A percentile compares a stretch with the other conserved stretches of the same genome.
Evolutionary conservation across 2,113 vertebrate genomes (phyloP).

Genomic region (Noturus placidus): DNA sequence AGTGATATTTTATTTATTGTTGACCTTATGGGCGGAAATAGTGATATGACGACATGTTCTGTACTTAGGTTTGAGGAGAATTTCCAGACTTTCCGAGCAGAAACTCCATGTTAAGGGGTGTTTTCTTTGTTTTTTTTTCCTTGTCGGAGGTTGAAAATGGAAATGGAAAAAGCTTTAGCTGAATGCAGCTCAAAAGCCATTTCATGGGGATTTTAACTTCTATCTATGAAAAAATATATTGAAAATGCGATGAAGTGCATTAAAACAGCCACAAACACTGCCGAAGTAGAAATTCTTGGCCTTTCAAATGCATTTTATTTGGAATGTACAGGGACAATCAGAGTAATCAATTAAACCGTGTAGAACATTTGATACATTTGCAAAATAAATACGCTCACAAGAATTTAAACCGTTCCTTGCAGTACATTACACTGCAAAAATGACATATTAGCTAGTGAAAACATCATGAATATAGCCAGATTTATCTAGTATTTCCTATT

Average conservation of each 20-base stretch:
- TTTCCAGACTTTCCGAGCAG: neutral
- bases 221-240: neutral
- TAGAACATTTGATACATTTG: neutral
- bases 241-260: slow-evolving; percentile 12
- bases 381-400: neutral
- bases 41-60: neutral
- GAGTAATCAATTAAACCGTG: neutral
- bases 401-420: neutral
- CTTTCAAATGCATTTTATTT: slow-evolving; percentile 40
- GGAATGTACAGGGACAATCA: slow-evolving; percentile 45
- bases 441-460: neutral
- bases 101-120: neutral
- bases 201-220: neutral
- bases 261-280: neutral
- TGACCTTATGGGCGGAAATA: neutral
- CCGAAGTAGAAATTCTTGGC: neutral
- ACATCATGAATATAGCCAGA: neutral
- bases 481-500: neutral
- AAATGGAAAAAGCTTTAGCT: neutral
- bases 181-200: neutral
- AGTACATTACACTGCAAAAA: neutral
- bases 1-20: neutral
- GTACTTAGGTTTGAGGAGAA: neutral
- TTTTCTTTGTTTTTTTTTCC: neutral
- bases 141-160: neutral